These are phyloP conservation scores for Polyodon spathula DNA, from an alignment of 2,113 vertebrate species.

Conservation along the genomic window DNA sequence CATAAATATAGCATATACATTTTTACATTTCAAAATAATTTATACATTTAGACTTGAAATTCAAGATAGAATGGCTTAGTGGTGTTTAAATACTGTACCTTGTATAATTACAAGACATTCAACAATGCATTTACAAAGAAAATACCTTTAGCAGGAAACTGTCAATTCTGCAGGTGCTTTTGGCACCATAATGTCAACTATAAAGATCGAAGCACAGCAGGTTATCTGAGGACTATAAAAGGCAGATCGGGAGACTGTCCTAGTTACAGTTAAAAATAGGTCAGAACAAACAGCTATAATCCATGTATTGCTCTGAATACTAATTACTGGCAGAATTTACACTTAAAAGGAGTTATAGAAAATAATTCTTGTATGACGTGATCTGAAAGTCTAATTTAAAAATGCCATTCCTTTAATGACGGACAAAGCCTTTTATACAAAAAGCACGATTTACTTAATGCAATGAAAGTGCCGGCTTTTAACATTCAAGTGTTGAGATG, in stretches of 20 bases:
- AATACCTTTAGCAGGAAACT: neutral
- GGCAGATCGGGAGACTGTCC: constrained; percentile 54
- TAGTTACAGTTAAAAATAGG: constrained; percentile 67
- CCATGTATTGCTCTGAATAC: constrained; percentile 52
- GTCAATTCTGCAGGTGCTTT: constrained; percentile 22
- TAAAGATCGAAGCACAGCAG: constrained; percentile 40
- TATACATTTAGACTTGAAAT: neutral
- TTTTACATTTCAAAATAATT: no score
- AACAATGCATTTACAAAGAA: neutral
- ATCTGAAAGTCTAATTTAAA: constrained; percentile 12
- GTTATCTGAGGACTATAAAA: constrained; percentile 47
- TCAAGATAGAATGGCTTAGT: neutral
- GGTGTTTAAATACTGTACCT: neutral
- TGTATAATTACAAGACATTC: neutral
- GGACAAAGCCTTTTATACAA: constrained; percentile 2
- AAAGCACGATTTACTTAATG: constrained; percentile 1
- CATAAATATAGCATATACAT: no score
- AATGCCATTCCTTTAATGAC: neutral
- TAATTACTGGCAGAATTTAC: constrained; percentile 53
- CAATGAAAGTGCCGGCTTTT: neutral
- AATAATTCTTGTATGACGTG: constrained; percentile 10
- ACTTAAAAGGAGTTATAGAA: constrained; percentile 25
- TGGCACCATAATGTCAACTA: constrained; percentile 42
- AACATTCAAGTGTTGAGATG: no score
- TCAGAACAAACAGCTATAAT: constrained; percentile 59